Evolutionary conservation across 2,113 vertebrate species (phyloP).

Genomic region (Varanus komodoensis): DNA sequence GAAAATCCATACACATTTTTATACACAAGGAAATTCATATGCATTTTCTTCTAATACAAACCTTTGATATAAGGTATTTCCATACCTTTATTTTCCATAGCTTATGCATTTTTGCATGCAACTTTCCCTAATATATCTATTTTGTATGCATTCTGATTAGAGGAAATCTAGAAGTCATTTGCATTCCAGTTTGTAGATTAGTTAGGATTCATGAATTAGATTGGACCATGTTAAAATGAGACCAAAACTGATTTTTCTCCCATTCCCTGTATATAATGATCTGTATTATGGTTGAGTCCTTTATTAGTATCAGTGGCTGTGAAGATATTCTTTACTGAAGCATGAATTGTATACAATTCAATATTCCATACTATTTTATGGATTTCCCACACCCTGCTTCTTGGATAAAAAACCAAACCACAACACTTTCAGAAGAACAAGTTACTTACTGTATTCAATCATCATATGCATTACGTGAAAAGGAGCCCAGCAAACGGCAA

Average conservation of each 20-base stretch:
- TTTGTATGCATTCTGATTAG: background rate
- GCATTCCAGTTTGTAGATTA: background rate
- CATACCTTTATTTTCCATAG: too few relatives aligned
- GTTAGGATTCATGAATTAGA: background rate
- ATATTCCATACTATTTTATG: background rate
- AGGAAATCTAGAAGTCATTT: background rate
- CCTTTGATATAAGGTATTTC: too few relatives aligned
- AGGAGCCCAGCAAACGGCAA: slow-evolving; percentile 81
- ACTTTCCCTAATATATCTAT: background rate
- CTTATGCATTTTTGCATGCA: background rate
- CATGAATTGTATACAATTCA: background rate
- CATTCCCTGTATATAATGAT: background rate
- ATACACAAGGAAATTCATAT: too few relatives aligned
- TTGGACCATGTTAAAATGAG: background rate
- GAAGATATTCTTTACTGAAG: background rate
- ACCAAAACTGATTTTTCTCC: background rate
- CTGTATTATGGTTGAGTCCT: background rate
- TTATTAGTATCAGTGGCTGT: background rate
- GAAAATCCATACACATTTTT: background rate
- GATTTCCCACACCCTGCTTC: background rate
- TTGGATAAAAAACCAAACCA: background rate
- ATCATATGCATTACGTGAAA: slow-evolving; percentile 81
- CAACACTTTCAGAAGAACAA: background rate
- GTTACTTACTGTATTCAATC: slow-evolving; percentile 79
- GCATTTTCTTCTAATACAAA: too few relatives aligned